phyloP scores from a whole-genome alignment of 2,113 vertebrate genomes.

The Semnornis frantzii region DNA sequence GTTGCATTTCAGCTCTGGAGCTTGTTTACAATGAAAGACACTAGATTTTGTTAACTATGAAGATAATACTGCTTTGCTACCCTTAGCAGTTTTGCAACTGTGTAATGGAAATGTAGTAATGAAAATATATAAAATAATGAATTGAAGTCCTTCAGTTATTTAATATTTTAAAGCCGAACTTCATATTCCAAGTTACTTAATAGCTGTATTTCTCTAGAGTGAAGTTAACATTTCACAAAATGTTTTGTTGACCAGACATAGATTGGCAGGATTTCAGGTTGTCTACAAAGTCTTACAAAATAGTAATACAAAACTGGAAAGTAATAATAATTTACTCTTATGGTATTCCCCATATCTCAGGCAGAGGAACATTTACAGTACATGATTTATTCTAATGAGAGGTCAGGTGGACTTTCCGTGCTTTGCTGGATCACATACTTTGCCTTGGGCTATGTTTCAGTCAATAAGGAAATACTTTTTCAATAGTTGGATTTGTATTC shows the following conservation, averaged over 20 bases:
- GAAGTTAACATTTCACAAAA: background rate
- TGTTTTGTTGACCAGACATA: background rate
- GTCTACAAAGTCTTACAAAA: background rate
- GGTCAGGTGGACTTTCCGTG: background rate
- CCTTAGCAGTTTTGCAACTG: background rate
- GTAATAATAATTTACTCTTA: background rate
- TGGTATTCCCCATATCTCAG: background rate
- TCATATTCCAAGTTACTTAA: background rate
- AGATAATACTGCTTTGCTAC: background rate
- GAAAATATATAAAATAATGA: background rate
- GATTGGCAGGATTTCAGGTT: background rate
- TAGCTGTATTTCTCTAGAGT: background rate
- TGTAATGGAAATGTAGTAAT: background rate
- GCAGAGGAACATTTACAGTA: background rate
- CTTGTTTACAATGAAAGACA: background rate
- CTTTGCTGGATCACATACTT: background rate
- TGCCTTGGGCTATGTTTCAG: background rate
- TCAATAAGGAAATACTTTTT: background rate
- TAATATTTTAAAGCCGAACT: background rate
- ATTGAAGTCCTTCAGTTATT: background rate
- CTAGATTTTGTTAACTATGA: background rate
- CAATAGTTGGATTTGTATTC: background rate
- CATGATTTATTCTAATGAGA: background rate
- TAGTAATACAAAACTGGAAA: background rate
- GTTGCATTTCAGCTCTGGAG: background rate